Percentiles rank a stretch among this genome's conserved stretches.
phyloP scores from a whole-genome alignment of 2,797 vertebrate species.

The Protosalanx chinensis region DNA sequence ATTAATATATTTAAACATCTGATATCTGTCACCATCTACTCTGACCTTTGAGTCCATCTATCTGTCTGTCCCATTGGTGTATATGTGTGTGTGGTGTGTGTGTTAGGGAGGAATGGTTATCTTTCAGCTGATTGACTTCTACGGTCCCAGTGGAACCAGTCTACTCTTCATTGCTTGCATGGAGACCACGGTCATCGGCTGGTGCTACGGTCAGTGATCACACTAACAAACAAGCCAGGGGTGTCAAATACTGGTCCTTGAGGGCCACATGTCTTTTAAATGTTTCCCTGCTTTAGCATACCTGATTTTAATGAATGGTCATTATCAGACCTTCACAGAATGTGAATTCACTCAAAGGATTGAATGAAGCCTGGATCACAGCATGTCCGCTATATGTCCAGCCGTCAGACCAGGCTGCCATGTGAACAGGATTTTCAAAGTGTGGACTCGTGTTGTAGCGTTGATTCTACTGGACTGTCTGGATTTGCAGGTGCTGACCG shows the following conservation, averaged over 20 bases:
- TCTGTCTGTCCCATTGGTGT: not conserved
- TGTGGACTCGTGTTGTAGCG: not conserved
- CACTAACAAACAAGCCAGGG: too few relatives aligned
- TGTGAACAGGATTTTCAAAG: not conserved
- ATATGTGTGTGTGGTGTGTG: not conserved
- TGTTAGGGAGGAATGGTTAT: slow-evolving; percentile 65
- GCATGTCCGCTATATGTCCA: too few relatives aligned
- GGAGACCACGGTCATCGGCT: slow-evolving; percentile 63
- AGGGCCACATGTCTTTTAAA: too few relatives aligned
- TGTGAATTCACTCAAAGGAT: too few relatives aligned
- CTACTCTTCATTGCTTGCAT: slow-evolving; percentile 67
- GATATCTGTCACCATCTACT: not conserved
- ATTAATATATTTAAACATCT: not conserved
- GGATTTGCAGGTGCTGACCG: slow-evolving; percentile 71
- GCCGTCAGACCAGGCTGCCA: too few relatives aligned
- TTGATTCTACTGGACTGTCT: slow-evolving; percentile 12
- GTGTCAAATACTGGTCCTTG: too few relatives aligned
- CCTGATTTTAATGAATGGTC: too few relatives aligned
- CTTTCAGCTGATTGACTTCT: slow-evolving; percentile 63
- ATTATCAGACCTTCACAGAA: too few relatives aligned
- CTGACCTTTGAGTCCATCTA: not conserved
- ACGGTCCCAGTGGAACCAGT: slow-evolving; percentile 50
- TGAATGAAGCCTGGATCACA: too few relatives aligned
- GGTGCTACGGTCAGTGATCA: slow-evolving; percentile 56
- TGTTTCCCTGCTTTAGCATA: too few relatives aligned